Conservation (phyloP, 2,888 invertebrate genomes). For the Stomorhina lunata region DNA sequence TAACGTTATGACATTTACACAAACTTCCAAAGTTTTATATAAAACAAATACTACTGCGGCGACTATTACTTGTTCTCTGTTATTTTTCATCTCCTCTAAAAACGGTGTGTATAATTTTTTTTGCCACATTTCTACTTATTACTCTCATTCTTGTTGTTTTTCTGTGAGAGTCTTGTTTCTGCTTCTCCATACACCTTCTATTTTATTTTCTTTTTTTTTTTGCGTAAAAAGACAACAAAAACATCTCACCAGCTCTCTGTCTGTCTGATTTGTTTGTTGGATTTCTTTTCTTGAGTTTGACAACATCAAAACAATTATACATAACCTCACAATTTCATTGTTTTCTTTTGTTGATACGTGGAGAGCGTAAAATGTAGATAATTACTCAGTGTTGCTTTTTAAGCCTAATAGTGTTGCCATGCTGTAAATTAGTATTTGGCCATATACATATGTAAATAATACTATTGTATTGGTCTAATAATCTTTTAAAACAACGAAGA, state of each 20-base stretch:
- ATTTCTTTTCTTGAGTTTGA: too few relatives aligned
- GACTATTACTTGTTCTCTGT: background rate
- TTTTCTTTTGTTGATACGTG: background rate
- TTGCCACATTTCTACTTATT: slow-evolving; percentile 29
- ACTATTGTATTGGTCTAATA: too few relatives aligned
- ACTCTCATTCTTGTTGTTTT: slow-evolving; percentile 30
- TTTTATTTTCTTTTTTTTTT: slow-evolving; percentile 22
- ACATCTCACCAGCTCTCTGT: slow-evolving; percentile 6
- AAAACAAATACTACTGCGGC: background rate
- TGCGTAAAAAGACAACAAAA: background rate
- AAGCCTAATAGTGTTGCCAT: background rate
- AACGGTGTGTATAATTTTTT: background rate
- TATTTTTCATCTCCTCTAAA: background rate
- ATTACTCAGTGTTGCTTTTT: too few relatives aligned
- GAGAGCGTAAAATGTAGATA: too few relatives aligned
- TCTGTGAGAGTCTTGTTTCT: background rate
- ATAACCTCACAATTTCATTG: background rate
- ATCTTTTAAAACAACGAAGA: too few relatives aligned
- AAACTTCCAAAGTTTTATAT: too few relatives aligned
- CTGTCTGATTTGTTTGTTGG: background rate
- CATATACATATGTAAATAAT: too few relatives aligned
- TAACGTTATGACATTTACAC: too few relatives aligned
- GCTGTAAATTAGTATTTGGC: background rate
- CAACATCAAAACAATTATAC: slow-evolving; percentile 1
- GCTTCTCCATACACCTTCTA: slow-evolving; percentile 28